Evolutionary conservation across 2,113 vertebrate genomes (phyloP).

Genomic region (Anolis carolinensis): DNA sequence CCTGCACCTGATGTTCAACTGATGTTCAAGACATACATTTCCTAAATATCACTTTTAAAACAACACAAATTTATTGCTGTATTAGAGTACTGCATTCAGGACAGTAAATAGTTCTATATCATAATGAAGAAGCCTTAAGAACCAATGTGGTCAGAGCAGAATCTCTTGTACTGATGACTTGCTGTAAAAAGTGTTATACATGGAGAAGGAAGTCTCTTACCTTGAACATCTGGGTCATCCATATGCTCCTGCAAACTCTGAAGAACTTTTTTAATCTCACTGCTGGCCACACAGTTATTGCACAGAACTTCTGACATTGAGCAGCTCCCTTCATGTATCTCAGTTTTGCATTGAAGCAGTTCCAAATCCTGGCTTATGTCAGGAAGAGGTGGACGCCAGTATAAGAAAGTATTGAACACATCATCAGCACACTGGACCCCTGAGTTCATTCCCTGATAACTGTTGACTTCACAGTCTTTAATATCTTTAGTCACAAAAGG

Average conservation of each 20-base stretch:
- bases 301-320: conserved; percentile 36
- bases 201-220: conserved; percentile 61
- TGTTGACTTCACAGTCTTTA: neutral
- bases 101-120: neutral
- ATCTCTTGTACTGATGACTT: neutral
- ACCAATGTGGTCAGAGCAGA: neutral
- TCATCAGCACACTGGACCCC: conserved; percentile 63
- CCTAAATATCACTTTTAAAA: neutral
- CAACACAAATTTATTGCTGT: neutral
- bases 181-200: neutral
- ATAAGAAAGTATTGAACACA: conserved; percentile 82
- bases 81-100: neutral
- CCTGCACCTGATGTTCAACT: neutral
- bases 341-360: conserved; percentile 72
- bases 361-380: conserved; percentile 88
- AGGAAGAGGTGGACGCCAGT: conserved; percentile 87
- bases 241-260: conserved; percentile 86
- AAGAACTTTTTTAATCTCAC: conserved; percentile 86
- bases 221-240: conserved; percentile 87
- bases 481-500: neutral
- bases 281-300: conserved; percentile 77
- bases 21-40: neutral
- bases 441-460: conserved; percentile 5
- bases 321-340: conserved; percentile 50
- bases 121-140: neutral